Evolutionary conservation across 2,113 vertebrate genomes (phyloP).

Genomic region (Sterna hirundo): DNA sequence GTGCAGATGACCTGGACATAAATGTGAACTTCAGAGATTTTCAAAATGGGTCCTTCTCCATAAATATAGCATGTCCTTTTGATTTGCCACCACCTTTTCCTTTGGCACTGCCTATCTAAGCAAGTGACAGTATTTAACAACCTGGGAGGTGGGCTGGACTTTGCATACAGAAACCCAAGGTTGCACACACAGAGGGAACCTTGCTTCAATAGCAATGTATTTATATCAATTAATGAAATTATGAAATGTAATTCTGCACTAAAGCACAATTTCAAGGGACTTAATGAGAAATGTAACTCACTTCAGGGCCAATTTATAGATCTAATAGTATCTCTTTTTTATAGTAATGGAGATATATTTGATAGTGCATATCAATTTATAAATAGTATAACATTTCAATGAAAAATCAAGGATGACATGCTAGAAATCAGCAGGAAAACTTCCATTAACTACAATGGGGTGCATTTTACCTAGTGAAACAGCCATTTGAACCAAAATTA

Average conservation of each 20-base stretch:
- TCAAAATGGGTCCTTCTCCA: background rate
- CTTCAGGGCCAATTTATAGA: background rate
- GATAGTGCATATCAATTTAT: background rate
- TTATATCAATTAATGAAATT: slow-evolving; percentile 44
- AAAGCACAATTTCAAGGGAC: slow-evolving; percentile 42
- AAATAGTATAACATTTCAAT: background rate
- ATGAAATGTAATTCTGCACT: background rate
- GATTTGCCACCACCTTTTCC: background rate
- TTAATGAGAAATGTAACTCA: background rate
- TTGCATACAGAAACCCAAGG: background rate
- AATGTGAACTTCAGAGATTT: background rate
- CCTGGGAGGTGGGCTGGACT: background rate
- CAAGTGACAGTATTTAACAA: background rate
- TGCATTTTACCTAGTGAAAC: background rate
- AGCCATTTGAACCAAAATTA: background rate
- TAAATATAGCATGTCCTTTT: background rate
- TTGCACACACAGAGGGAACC: background rate
- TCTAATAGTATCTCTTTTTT: slow-evolving; percentile 13
- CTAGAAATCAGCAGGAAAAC: background rate
- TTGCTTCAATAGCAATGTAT: background rate
- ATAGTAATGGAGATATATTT: slow-evolving; percentile 14
- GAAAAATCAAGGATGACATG: background rate
- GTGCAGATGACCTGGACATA: background rate
- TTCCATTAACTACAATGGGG: background rate
- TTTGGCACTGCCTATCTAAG: background rate